A percentile compares a stretch with the other conserved stretches of the same genome.
phyloP scores from a whole-genome alignment of 2,888 invertebrate species.

The Ochlodes sylvanus region DNA sequence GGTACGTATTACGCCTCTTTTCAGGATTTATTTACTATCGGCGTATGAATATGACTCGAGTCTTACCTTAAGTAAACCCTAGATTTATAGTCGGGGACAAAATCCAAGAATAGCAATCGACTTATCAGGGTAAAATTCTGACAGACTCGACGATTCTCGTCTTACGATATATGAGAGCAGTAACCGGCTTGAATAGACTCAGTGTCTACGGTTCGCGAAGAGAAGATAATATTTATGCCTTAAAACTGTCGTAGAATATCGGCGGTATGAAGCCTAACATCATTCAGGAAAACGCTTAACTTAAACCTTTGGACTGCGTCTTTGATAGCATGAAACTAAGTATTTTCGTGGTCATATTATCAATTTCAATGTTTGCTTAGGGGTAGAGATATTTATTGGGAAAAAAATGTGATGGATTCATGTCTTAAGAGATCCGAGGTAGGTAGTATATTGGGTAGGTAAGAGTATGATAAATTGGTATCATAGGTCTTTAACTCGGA shows the following conservation, averaged over 20 bases:
- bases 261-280: slow-evolving; percentile 6
- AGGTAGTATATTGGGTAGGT: no score
- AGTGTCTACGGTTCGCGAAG: slow-evolving; percentile 11
- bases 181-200: slow-evolving; percentile 36
- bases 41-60: slow-evolving; percentile 34
- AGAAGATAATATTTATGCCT: slow-evolving; percentile 27
- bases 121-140: slow-evolving; percentile 35
- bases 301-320: background rate
- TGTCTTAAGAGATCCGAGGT: no score
- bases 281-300: slow-evolving; percentile 10
- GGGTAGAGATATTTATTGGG: no score
- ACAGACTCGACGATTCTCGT: slow-evolving; percentile 36
- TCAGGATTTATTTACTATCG: slow-evolving; percentile 33
- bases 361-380: no score
- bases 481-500: no score
- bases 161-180: slow-evolving; percentile 35
- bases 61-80: slow-evolving; percentile 34
- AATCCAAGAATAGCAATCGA: slow-evolving; percentile 37
- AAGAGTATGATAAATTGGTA: no score
- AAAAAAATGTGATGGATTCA: no score
- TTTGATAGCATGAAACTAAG: background rate
- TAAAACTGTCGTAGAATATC: slow-evolving; percentile 30
- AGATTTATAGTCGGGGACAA: slow-evolving; percentile 33
- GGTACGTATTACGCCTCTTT: slow-evolving; percentile 25
- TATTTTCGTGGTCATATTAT: no score